Percentiles rank a stretch among this genome's conserved stretches.
Conservation (phyloP, 2,113 vertebrate species). For the Australoheros scitulus region DNA sequence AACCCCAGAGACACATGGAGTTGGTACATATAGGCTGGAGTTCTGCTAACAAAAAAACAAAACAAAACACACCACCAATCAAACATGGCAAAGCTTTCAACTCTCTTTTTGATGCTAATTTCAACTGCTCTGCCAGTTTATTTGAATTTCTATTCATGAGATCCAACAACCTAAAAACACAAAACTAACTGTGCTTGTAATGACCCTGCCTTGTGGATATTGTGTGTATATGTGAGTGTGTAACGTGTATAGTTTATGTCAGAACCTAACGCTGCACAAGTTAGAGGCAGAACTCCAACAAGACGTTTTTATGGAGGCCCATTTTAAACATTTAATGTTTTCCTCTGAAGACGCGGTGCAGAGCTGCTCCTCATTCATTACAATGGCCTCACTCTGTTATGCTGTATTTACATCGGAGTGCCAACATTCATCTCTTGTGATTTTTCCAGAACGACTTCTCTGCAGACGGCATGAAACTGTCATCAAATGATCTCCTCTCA, state of each 20-base stretch:
- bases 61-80: not conserved
- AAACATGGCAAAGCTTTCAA: not conserved
- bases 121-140: not conserved
- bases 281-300: conserved; percentile 1
- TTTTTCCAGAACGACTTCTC: conserved; percentile 50
- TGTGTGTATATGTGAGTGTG: conserved; percentile 20
- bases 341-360: conserved; percentile 28
- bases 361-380: conserved; percentile 38
- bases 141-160: conserved; percentile 5
- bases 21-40: not conserved
- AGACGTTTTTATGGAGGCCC: conserved; percentile 20
- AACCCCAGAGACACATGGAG: not conserved
- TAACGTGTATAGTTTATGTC: conserved; percentile 31
- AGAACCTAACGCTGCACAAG: conserved; percentile 9
- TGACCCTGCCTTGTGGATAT: not conserved
- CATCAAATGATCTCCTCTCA: conserved; percentile 26
- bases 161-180: conserved; percentile 10
- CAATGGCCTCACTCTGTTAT: conserved; percentile 24
- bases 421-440: conserved; percentile 37
- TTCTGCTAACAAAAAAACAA: not conserved
- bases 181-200: not conserved
- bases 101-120: not conserved
- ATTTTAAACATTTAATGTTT: conserved; percentile 38
- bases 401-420: conserved; percentile 45
- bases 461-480: conserved; percentile 42